These are phyloP conservation scores for Aculops lycopersici DNA, from an alignment of 1,140 invertebrate species.

Conservation along the genomic window DNA sequence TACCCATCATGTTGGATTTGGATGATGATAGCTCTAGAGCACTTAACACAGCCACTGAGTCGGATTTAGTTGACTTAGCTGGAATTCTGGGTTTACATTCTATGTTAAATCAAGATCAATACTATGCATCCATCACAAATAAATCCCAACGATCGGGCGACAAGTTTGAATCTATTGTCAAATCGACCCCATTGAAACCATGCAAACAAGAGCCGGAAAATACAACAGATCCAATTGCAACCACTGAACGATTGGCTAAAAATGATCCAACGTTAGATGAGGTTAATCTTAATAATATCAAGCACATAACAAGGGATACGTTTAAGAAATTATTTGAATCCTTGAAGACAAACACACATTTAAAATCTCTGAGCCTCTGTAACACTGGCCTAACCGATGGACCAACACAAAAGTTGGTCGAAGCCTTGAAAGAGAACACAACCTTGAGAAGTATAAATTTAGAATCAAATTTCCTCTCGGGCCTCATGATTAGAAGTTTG, in stretches of 20 bases:
- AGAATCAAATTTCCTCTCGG: constrained; percentile 77
- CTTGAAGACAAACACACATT: constrained; percentile 52
- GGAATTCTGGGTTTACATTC: constrained; percentile 97
- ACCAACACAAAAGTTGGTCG: constrained; percentile 34
- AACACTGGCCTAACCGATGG: constrained; percentile 71
- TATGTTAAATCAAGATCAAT: constrained; percentile 99
- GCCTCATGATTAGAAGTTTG: constrained; percentile 34
- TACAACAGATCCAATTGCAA: constrained; percentile 60
- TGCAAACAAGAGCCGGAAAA: constrained; percentile 63
- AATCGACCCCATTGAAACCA: constrained; percentile 58
- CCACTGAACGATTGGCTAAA: constrained; percentile 37
- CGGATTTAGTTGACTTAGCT: constrained; percentile 94
- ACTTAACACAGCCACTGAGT: constrained; percentile 57
- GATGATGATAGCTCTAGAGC: constrained; percentile 84
- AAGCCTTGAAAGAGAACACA: constrained; percentile 51
- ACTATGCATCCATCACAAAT: constrained; percentile 71
- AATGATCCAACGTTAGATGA: constrained; percentile 56
- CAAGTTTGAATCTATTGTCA: constrained; percentile 38
- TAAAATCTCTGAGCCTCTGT: constrained; percentile 62
- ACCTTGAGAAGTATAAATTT: constrained; percentile 62
- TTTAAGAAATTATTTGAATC: constrained; percentile 59
- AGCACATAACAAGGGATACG: constrained; percentile 89
- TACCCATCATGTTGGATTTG: constrained; percentile 54
- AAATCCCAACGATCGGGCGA: constrained; percentile 40
- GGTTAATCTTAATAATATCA: constrained; percentile 90